phyloP scores from a whole-genome alignment of 2,888 invertebrate species.

The Orthosia cruda region DNA sequence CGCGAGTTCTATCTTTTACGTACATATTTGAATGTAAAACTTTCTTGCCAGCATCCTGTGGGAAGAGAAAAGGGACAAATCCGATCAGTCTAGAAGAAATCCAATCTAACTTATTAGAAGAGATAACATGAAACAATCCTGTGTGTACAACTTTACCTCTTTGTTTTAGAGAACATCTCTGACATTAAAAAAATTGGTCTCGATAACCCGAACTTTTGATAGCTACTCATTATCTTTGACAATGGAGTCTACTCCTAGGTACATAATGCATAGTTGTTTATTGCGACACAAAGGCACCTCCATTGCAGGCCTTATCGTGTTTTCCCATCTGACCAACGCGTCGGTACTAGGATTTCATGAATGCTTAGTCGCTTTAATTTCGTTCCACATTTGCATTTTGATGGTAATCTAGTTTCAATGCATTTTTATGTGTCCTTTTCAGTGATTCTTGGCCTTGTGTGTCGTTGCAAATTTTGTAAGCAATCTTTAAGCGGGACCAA shows the following conservation, averaged over 20 bases:
- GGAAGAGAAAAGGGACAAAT: constrained; percentile 11
- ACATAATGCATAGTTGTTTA: constrained; percentile 49
- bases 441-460: constrained; percentile 1
- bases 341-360: too few relatives aligned
- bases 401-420: constrained; percentile 60
- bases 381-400: constrained; percentile 66
- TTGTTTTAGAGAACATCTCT: constrained; percentile 4
- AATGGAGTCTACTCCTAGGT: background rate
- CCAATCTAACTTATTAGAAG: constrained; percentile 46
- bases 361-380: background rate
- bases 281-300: constrained; percentile 39
- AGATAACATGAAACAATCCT: constrained; percentile 40
- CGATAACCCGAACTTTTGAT: constrained; percentile 12
- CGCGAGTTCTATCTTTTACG: constrained; percentile 29
- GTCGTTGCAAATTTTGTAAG: constrained; percentile 7
- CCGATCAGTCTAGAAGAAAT: constrained; percentile 44
- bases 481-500: background rate
- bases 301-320: too few relatives aligned
- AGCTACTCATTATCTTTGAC: constrained; percentile 21
- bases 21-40: constrained; percentile 47
- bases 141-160: constrained; percentile 19
- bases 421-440: constrained; percentile 44
- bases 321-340: too few relatives aligned
- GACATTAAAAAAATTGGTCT: background rate
- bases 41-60: constrained; percentile 22